Percentiles rank a stretch among this genome's conserved stretches.
Conservation (phyloP, 2,888 invertebrate species). For the Emesis furor region DNA sequence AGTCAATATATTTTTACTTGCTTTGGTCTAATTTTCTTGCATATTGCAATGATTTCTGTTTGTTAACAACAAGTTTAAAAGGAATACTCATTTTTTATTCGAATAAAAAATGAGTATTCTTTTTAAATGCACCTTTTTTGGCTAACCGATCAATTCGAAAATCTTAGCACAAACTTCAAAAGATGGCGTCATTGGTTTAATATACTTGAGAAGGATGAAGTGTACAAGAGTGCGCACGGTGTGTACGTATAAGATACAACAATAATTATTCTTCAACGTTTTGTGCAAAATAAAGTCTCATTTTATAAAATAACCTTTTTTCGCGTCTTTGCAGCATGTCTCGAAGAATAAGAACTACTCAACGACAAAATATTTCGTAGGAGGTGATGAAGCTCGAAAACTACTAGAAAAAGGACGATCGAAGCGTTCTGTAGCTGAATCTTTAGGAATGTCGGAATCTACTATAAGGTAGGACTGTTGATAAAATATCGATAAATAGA, state of each 20-base stretch:
- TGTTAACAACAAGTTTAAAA: not conserved
- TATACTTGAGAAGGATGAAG: not conserved
- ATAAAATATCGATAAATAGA: too few relatives aligned
- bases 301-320: too few relatives aligned
- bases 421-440: not conserved
- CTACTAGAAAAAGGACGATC: not conserved
- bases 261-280: not conserved
- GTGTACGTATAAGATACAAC: not conserved
- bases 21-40: not conserved
- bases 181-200: slow-evolving; percentile 10
- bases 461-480: too few relatives aligned
- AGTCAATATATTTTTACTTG: not conserved
- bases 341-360: too few relatives aligned
- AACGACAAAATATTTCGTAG: too few relatives aligned
- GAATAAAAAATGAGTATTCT: not conserved
- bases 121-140: not conserved
- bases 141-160: slow-evolving; percentile 1
- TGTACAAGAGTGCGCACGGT: not conserved
- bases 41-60: not conserved
- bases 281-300: too few relatives aligned
- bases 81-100: not conserved
- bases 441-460: not conserved
- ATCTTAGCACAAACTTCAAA: not conserved
- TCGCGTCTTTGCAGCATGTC: not conserved
- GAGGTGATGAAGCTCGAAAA: too few relatives aligned